Percentiles rank a stretch among this genome's conserved stretches.
These are phyloP conservation scores for Napeogenes inachia DNA, from an alignment of 2,888 invertebrate genomes.

Conservation along the genomic window DNA sequence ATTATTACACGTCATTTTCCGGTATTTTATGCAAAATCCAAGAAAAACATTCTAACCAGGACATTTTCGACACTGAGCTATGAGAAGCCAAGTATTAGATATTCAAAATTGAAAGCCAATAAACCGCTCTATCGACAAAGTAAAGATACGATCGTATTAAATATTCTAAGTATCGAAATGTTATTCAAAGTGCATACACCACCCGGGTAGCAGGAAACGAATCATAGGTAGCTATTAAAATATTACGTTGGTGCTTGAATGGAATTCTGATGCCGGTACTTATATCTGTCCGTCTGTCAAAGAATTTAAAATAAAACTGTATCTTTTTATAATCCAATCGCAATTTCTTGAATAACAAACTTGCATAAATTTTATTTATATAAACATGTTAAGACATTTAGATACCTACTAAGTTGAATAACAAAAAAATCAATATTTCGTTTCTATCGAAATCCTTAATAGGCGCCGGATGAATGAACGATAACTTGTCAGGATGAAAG, in stretches of 20 bases:
- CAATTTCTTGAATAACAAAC: no score
- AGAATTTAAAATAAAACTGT: neutral
- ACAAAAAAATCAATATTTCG: neutral
- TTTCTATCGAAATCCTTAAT: neutral
- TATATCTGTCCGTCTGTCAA: neutral
- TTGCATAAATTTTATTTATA: no score
- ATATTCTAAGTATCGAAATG: constrained; percentile 19
- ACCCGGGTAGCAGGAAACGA: constrained; percentile 34
- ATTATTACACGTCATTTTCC: no score
- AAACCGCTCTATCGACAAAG: constrained; percentile 9
- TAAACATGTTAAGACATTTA: no score
- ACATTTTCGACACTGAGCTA: neutral
- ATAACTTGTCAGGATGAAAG: neutral
- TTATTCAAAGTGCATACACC: constrained; percentile 26
- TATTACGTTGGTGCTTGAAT: constrained; percentile 31
- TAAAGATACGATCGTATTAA: constrained; percentile 13
- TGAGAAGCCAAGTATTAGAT: neutral
- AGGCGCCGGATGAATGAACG: neutral
- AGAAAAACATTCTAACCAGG: neutral
- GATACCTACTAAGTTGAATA: no score
- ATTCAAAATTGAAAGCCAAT: neutral
- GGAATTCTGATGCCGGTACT: constrained; percentile 26
- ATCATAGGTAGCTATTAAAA: constrained; percentile 32
- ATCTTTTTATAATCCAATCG: neutral
- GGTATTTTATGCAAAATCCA: neutral